Base-by-base conservation (phyloP, 1,140 invertebrate species). In the Tachypleus tridentatus region DNA sequence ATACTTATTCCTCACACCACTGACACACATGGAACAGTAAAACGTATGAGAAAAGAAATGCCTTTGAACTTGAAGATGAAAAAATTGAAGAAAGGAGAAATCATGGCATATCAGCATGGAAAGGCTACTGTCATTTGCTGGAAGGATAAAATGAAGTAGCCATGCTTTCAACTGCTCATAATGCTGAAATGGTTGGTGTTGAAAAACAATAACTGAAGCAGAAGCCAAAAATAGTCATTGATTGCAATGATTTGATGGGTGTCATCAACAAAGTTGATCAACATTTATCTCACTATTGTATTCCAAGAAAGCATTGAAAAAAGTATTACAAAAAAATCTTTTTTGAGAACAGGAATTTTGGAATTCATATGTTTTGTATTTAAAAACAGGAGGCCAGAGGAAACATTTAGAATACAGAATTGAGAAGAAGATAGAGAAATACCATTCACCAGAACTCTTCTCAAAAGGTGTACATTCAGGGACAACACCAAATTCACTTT, bases 51-150 rank as follows among this genome's bases (percentile, higher is more conserved):
- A 54, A 64, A 64, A 64, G 47, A 64, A 60, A 64, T 64, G 63
- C 50, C 49, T 29, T 29, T 29, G 29, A 29, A 29, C 29, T 29
- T 62, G 52, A 76, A 75, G 60, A 76, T 4, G 57, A 58, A 51
- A 65, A 65, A 58, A 62, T 50, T 62, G 11, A 65, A 65, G 51
- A 57, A 57, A 65, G 60, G 60, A 49, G 11, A 62, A 4, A 51
- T 48, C 9, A 29, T 58, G 48, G 60, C 53, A 56, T 62, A 57
- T 65, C 54, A 58, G 29, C 7, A 29, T 48, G 64, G 60, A 10
- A 65, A 65, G 62, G 51, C 58, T 61, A 10, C 62, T 3, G 51
- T 60, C 52, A 58, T 65, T 51, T 51, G 51, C n/a, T 65, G 60
- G 52, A 61, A 62, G 62, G 64, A 57, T 52, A 57, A 65, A 65